phyloP scores from a whole-genome alignment of 2,797 vertebrate genomes.

The Spheniscus humboldti region DNA sequence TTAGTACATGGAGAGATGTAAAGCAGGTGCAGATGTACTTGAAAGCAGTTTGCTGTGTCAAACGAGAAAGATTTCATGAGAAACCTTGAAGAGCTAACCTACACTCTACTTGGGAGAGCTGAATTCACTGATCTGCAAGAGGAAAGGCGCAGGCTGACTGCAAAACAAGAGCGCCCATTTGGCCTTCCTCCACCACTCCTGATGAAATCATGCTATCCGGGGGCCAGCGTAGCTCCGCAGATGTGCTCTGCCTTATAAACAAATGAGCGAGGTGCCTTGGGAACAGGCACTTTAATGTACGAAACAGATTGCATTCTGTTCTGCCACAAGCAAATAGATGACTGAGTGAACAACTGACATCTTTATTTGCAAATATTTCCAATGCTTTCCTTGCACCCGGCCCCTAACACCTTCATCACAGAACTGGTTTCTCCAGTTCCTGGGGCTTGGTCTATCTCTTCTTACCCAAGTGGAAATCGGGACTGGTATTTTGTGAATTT shows the following conservation, averaged over 20 bases:
- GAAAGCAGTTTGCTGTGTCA: not conserved
- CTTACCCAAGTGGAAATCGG: not conserved
- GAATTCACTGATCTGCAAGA: not conserved
- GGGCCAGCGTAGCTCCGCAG: conserved; percentile 72
- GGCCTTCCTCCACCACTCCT: conserved; percentile 51
- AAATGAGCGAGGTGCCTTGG: conserved; percentile 56
- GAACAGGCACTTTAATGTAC: conserved; percentile 35
- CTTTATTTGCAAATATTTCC: not conserved
- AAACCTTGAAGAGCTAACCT: not conserved
- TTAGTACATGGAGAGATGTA: not conserved
- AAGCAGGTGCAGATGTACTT: not conserved
- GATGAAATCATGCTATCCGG: conserved; percentile 74
- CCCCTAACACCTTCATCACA: not conserved
- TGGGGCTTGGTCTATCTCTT: not conserved
- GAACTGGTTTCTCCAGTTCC: not conserved
- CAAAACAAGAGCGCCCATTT: conserved; percentile 37
- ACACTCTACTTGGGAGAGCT: not conserved
- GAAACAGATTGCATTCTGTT: conserved; percentile 41
- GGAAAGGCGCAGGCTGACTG: not conserved
- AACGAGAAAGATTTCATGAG: not conserved
- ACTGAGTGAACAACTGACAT: not conserved
- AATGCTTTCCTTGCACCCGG: not conserved
- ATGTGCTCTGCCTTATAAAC: conserved; percentile 73
- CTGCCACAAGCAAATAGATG: not conserved
- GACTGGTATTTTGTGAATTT: not conserved